Base-by-base conservation (phyloP, 2,113 vertebrate genomes). In the Hydrolagus affinis region DNA sequence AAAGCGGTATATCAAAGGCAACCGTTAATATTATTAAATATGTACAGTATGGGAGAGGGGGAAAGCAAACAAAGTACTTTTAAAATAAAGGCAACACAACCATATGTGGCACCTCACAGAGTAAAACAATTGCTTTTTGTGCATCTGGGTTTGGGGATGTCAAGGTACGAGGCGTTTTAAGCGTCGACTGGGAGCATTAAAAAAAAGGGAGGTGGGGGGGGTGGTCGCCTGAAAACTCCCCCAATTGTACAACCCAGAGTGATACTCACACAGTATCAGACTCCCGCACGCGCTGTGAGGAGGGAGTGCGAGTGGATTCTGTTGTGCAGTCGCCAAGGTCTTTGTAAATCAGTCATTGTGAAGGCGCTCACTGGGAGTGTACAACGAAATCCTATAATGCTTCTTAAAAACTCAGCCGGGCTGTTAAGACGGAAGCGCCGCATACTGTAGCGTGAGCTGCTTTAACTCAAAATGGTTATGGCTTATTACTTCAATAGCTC, bases 281-380 rank as follows among this genome's bases (percentile, higher is more conserved):
- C n/a, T n/a, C n/a, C n/a, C n/a, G n/a, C n/a, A n/a, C 7, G n/a
- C 14, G 23, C 4, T 74, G 30, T 57, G 56, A 28, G 14, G 44
- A 12, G 23, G 15, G n/a, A 25, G 21, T 59, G 75, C 23, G 44
- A 44, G 23, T 80, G 59, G 60, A 8, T 15, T 62, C 62, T 28
- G 66, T 11, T 1, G n/a, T n/a, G 30, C 30, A 83, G 14, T 12
- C 25, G n/a, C n/a, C 76, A 60, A 77, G 6, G 21, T 77, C 10
- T 62, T 80, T 64, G 23, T 14, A 80, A 80, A 80, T 62, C n/a
- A 64, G 57, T 77, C 2, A 44, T 44, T 77, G 56, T 80, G 25
- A 80, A 62, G 23, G n/a, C n/a, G 14, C 23, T 62, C 28, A n/a
- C 59, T 80, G 62, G 44, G 44, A 28, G 66, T 66, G 25, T 64